Percentiles rank a stretch among this genome's conserved stretches.
phyloP scores from a whole-genome alignment of 2,888 invertebrate genomes.

The Cheilosia urbana region DNA sequence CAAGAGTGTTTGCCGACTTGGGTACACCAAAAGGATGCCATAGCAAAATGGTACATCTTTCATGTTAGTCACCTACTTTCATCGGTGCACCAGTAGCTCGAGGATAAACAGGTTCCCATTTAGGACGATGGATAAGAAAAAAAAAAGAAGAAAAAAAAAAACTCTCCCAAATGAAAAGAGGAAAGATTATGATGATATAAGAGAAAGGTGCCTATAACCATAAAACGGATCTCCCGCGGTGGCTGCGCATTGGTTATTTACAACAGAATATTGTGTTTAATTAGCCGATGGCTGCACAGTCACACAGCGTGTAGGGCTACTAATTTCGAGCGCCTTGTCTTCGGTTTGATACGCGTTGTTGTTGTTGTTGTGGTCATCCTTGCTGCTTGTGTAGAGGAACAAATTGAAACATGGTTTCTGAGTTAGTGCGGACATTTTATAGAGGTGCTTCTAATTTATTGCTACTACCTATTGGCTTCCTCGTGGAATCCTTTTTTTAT shows the following conservation, averaged over 20 bases:
- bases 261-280: constrained; percentile 67
- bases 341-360: background rate
- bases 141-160: background rate
- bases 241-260: constrained; percentile 63
- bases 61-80: constrained; percentile 62
- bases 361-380: constrained; percentile 10
- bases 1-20: constrained; percentile 7
- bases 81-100: constrained; percentile 50
- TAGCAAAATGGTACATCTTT: constrained; percentile 43
- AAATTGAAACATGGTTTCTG: constrained; percentile 71
- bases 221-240: constrained; percentile 70
- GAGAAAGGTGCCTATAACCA: constrained; percentile 59
- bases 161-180: background rate
- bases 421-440: constrained; percentile 58
- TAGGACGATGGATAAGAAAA: background rate
- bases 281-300: constrained; percentile 54
- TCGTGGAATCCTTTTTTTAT: constrained; percentile 45
- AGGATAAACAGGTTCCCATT: constrained; percentile 57
- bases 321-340: constrained; percentile 57
- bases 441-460: constrained; percentile 65
- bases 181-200: constrained; percentile 56
- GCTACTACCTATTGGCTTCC: constrained; percentile 22
- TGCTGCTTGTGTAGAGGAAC: constrained; percentile 41
- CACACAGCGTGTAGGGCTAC: constrained; percentile 39
- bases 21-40: constrained; percentile 22